phyloP scores from a whole-genome alignment of 1,140 invertebrate species.

The Lepidurus apus region DNA sequence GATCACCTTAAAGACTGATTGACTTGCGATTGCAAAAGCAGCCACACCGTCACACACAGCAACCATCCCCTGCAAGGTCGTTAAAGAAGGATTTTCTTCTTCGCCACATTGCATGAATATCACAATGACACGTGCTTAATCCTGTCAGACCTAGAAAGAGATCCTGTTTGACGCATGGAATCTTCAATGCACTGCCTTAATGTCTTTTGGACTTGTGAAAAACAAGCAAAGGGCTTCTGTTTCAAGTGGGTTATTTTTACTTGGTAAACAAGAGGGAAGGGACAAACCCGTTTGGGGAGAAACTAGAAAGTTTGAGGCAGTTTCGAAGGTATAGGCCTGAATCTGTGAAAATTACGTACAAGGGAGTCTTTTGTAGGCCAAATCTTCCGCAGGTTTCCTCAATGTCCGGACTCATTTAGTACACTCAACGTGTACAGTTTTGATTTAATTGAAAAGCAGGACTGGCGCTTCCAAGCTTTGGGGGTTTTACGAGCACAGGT shows the following conservation, averaged over 20 bases:
- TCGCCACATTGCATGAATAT: background rate
- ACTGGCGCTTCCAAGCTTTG: background rate
- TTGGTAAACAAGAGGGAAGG: background rate
- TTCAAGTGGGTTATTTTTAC: background rate
- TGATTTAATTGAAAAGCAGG: constrained; percentile 12
- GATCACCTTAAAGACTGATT: background rate
- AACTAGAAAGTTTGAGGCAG: background rate
- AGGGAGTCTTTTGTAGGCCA: background rate
- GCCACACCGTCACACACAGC: background rate
- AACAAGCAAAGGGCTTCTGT: background rate
- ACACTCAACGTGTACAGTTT: background rate
- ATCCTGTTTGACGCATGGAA: background rate
- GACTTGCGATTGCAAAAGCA: background rate
- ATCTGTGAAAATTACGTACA: background rate
- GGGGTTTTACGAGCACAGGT: background rate
- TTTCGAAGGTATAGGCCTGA: background rate
- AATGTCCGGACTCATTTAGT: background rate
- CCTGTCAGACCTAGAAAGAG: background rate
- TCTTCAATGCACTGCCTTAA: background rate
- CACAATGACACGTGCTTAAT: constrained; percentile 21
- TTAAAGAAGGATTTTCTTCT: constrained; percentile 1
- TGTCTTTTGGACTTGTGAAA: background rate
- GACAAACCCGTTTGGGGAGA: background rate
- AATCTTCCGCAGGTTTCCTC: background rate
- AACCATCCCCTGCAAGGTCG: background rate